Base-by-base conservation (phyloP, 2,797 vertebrate genomes). In the Chloroceryle amazona region DNA sequence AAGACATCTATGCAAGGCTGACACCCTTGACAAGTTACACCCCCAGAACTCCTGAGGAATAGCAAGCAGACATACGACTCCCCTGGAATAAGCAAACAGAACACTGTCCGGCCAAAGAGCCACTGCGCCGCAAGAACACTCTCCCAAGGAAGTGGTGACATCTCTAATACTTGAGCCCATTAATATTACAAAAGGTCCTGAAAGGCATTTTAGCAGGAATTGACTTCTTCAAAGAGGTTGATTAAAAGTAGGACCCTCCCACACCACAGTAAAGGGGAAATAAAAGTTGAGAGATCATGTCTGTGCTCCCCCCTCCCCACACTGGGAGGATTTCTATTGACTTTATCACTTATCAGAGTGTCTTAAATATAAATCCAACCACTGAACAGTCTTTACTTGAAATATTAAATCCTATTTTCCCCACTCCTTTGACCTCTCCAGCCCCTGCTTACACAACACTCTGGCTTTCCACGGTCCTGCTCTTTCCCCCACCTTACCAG, bases 281-380 rank as follows among this genome's bases (percentile, higher is more conserved):
- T 16, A 61, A 10, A 55, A 74, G 57, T 14, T 1, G 8, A 66
- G 0, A 46, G 26, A 57, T 11, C 7, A 13, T 6, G 22, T 46
- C 49, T 74, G 33, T 33, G 49, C n/a, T 84, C 11, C 7, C 3
- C 21, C 8, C 8, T 37, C 20, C 41, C 15, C 0, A 0, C 14
- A 52, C 9, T 13, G 11, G 18, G 19, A 89, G 26, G 10, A 75
- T 37, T 83, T 66, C 72, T n/a, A 35, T 7, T 28, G 21, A 81
- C 61, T 70, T 74, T 67, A 75, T 44, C 19, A 74, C 22, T 37
- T 23, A 11, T 54, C 58, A 75, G 49, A 84, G 66, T 2, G 11
- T 47, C 68, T 72, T 66, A 52, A 73, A 57, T 11, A 85, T 3
- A 55, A 91, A 84, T 4, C 31, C 58, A 90, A 62, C 18, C 35